Evolutionary conservation across 2,888 invertebrate genomes (phyloP), one percentile per base, ranked within the genome.

Genomic region (Xanthia icteritia): DNA sequence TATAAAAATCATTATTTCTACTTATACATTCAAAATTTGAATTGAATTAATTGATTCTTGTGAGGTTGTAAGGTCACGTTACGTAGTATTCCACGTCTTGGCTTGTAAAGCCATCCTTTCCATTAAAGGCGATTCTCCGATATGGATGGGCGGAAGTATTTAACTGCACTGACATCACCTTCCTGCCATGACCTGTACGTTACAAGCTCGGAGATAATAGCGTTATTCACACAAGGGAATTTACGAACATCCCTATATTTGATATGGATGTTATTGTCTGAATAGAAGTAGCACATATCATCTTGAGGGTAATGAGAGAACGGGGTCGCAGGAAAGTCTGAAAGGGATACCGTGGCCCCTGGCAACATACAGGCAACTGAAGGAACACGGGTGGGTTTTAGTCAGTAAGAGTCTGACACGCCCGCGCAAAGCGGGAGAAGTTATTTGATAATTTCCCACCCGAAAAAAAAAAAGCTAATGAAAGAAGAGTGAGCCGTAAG

Each of bases 61-160:
- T 23, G 39, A 42, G 42, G 15, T 36, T n/a, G 13, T 58, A 23
- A 39, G 39, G 45, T 45, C 0, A 4, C 4, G 0, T 31, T 31
- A 20, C 51, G 20, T 48, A 6, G 6, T 20, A 48, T 6, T 17
- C 48, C 48, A 48, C 48, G 17, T 51, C 51, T 51, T 51, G 51
- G 20, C 20, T 2, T 51, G 8, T 54, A 27, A 17, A 48, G 3
- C 15, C 27, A 51, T 11, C 27, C 5, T 4, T 6, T 4, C 31
- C 20, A 42, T 54, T 51, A 61, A 45, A 39, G 56, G 39, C 76
- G 3, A 48, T 65, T 27, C 17, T 17, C 64, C 9, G 27, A 64
- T 58, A 76, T 75, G 75, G 64, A 39, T 17, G 17, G 9, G 8
- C 36, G 64, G 76, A 76, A 76, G 48, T 48, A 76, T 76, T 76